phyloP scores from a whole-genome alignment of 2,113 vertebrate species.

The Pteropus alecto region DNA sequence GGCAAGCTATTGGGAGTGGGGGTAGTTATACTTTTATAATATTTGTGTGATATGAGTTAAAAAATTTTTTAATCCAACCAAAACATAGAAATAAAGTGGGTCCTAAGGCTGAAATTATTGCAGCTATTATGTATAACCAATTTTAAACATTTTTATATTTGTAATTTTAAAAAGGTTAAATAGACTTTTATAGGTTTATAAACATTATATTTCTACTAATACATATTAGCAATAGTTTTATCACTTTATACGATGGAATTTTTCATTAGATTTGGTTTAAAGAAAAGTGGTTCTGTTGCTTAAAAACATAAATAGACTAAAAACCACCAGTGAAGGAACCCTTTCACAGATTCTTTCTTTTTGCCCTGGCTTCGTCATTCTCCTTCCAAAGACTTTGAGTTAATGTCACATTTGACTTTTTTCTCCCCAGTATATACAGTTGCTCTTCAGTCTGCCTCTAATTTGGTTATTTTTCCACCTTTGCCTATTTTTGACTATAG shows the following conservation, averaged over 20 bases:
- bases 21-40: conserved; percentile 3
- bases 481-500: not conserved
- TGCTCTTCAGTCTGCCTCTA: not conserved
- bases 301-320: not conserved
- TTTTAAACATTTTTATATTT: conserved; percentile 40
- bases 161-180: conserved; percentile 17
- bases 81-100: not conserved
- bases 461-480: conserved; percentile 22
- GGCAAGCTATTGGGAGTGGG: not conserved
- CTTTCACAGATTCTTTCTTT: not conserved
- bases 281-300: not conserved
- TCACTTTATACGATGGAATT: not conserved
- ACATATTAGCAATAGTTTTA: conserved; percentile 21
- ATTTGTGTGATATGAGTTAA: not conserved
- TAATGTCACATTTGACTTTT: not conserved
- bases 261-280: conserved; percentile 22
- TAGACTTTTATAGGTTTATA: conserved; percentile 2
- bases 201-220: not conserved
- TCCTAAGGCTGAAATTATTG: not conserved
- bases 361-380: not conserved
- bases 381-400: not conserved
- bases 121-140: not conserved
- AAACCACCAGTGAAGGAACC: not conserved
- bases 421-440: not conserved
- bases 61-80: not conserved